Conservation (phyloP, 2,888 invertebrate species). For the Zhuqinia jingwanae region DNA sequence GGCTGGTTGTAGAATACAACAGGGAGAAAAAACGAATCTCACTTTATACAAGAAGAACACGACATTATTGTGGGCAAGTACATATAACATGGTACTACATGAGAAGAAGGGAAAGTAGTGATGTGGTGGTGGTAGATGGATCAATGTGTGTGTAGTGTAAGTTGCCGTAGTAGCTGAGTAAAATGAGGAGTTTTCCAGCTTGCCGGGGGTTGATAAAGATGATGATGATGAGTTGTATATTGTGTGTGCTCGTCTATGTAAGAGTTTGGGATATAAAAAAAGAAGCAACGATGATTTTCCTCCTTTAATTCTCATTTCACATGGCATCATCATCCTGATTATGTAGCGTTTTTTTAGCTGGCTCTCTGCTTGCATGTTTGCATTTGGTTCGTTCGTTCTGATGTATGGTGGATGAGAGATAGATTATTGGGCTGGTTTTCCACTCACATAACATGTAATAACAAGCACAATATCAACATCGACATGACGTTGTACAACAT, state of each 20-base stretch:
- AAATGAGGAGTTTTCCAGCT: background rate
- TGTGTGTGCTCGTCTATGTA: constrained; percentile 21
- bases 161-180: background rate
- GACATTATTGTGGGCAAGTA: too few species aligned
- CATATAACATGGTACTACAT: too few species aligned
- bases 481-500: background rate
- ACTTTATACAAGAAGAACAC: too few species aligned
- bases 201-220: constrained; percentile 53
- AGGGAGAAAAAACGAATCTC: too few species aligned
- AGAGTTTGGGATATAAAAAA: constrained; percentile 1
- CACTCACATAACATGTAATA: too few species aligned
- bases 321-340: background rate
- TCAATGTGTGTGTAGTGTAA: background rate
- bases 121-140: background rate
- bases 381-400: constrained; percentile 16
- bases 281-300: background rate
- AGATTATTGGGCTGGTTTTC: background rate
- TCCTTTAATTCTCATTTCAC: background rate
- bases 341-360: too few species aligned
- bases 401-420: background rate
- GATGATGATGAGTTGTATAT: constrained; percentile 21
- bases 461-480: background rate
- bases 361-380: constrained; percentile 22
- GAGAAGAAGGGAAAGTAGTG: constrained; percentile 19
- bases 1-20: too few species aligned